Base-by-base conservation (phyloP, 2,113 vertebrate species). In the Arothron firmamentum region DNA sequence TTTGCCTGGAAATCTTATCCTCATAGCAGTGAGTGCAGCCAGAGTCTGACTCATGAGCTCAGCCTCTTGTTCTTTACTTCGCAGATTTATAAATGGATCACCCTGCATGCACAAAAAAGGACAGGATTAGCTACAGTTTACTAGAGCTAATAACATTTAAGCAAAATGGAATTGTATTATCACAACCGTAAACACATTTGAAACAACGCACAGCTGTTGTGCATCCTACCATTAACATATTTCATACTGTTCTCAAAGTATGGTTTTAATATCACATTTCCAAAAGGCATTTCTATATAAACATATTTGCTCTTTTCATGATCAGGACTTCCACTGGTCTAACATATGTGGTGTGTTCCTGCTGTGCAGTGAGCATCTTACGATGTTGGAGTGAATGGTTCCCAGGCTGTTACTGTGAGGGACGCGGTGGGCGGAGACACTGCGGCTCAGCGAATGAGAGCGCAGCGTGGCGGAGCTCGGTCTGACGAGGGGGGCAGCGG, bases 1-100 rank as follows among this genome's bases (percentile, higher is more conserved):
- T 90, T 98, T 99, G 48, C 96, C 95, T 10, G 95, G 96, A 82
- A 95, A 95, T 62, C 92, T 92, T 74, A 99, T 94, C 86, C 90
- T 93, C 94, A 98, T 94, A 66, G 95, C 93, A 56, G 86, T 93
- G 69, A 99, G 93, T 19, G 93, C 88, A 43, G 91, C 90, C 71
- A 98, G 87, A 50, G 93, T 95, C 81, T 98, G 95, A 72, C 82
- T 92, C 64, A 94, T 93, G 79, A 98, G 85, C 79, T 94, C 91
- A 0, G 85, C 85, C 78, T 98, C 96, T 85, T 97, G 94, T 75
- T 98, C 94, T 86, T 94, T 95, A 65, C 91, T 93, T 90, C 93
- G 92, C 74, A 92, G 77, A 68, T 93, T 92, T 76, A 91, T 88
- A 62, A 94, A 87, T 54, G 94, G 90, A 64, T 96, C 95, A 25